Evolutionary conservation across 2,797 vertebrate species (phyloP), one percentile per base, ranked within the genome.

Genomic region (Xiphorhynchus erythropygius): DNA sequence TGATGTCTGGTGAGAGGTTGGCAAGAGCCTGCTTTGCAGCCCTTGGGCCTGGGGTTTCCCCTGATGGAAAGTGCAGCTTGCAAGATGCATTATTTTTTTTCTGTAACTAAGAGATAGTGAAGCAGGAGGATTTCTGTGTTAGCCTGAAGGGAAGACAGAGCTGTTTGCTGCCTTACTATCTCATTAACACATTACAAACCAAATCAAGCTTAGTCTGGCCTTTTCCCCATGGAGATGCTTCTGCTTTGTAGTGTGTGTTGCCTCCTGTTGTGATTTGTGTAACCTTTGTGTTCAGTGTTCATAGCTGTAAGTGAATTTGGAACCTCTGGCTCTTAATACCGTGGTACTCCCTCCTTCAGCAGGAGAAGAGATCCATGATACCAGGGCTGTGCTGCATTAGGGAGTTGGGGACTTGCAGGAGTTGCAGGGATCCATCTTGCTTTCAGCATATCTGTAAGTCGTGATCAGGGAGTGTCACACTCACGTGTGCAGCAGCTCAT

Each of bases 1-100:
- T 96, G 90, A 90, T 90, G 83, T 84, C 80, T 95, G 87, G 27
- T 71, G 77, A 63, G 93, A 41, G 57, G 77, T 80, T 94, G 91
- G 88, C 83, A 88, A 84, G 62, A 93, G 80, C 28, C 35, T 77
- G 62, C 69, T 90, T 62, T 10, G 10, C 63, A 76, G 65, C 65
- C 85, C 73, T 24, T 52, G 62, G 79, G 82, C 85, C 47, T 91
- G 76, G 70, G 71, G 53, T 94, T 96, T 96, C 50, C 94, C 59
- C 83, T 81, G 56, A 47, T 2, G 30, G 62, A 78, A 91, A 84
- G n/a, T 69, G 44, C 50, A 59, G 90, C 65, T 93, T 87, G 73
- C 2, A 22, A 88, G 69, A 49, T 64, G 53, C 33, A 18, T 32
- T 39, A 8, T 24, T 68, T 18, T 74, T 30, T 39, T 41, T 30